phyloP scores from a whole-genome alignment of 2,113 vertebrate species.

The Cacatua alba region DNA sequence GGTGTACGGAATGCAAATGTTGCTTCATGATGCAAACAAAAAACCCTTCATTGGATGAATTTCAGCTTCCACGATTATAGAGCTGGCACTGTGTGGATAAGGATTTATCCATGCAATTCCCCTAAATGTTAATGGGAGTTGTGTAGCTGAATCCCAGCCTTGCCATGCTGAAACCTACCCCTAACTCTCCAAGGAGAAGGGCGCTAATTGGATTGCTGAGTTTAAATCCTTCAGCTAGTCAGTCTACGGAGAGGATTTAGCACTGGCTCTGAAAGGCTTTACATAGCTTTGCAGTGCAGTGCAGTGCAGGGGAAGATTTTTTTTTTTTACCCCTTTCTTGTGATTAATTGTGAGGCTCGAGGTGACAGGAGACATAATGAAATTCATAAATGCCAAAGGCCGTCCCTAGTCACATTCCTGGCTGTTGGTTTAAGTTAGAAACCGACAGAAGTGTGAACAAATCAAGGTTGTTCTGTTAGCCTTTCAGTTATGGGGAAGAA shows the following conservation, averaged over 20 bases:
- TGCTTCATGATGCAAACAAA: not conserved
- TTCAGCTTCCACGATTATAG: not conserved
- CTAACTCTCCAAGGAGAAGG: slow-evolving; percentile 51
- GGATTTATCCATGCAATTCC: not conserved
- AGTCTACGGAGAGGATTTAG: slow-evolving; percentile 54
- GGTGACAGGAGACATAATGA: slow-evolving; percentile 68
- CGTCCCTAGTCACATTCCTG: slow-evolving; percentile 67
- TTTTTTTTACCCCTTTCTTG: not conserved
- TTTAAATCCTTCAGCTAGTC: slow-evolving; percentile 57
- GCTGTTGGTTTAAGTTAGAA: slow-evolving; percentile 65
- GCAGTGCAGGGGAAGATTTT: not conserved
- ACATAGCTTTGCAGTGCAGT: slow-evolving; percentile 28
- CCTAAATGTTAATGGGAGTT: not conserved
- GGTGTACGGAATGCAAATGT: not conserved
- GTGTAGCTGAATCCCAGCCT: slow-evolving; percentile 6
- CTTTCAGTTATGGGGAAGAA: not conserved
- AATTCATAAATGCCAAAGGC: slow-evolving; percentile 72
- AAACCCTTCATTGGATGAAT: not conserved
- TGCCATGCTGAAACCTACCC: not conserved
- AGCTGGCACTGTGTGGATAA: not conserved
- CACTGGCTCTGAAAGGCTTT: slow-evolving; percentile 52
- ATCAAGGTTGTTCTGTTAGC: slow-evolving; percentile 56
- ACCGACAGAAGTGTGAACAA: slow-evolving; percentile 70
- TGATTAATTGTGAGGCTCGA: slow-evolving; percentile 69
- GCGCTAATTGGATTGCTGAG: slow-evolving; percentile 56